Evolutionary conservation across 2,888 invertebrate genomes (phyloP), one percentile per base, ranked within the genome.

Genomic region (Elegia similella): DNA sequence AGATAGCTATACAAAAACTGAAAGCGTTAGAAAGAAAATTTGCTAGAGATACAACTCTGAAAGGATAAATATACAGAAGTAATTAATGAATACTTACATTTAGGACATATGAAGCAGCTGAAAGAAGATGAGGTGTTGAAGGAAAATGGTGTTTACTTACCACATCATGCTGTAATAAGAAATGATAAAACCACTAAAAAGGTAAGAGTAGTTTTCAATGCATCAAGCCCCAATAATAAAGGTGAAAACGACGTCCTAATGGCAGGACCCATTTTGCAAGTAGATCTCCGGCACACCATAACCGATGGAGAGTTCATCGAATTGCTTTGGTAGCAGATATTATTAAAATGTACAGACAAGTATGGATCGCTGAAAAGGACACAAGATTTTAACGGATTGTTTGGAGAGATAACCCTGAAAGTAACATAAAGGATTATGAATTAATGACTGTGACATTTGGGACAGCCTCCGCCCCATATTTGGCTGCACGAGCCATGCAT

Each of bases 321-420:
- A 53, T 61, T 7, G 29, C 47, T 12, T 38, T 72, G 8, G 65
- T 66, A 1, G 63, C 65, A 1, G 70, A 67, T 55, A 60, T 70
- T 7, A 52, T 62, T 12, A 68, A 75, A 60, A 75, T 75, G 69
- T 75, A 69, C 52, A 59, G 72, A 0, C 64, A 65, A 53, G 62
- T 71, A 7, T 42, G 44, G 12, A 59, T 72, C 6, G 17, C 47
- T 10, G 59, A 62, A 7, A 56, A 64, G 8, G 62, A 75, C 43
- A 16, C 56, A 13, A 44, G 29, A 30, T 44, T 43, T 15, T 42
- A 58, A 29, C 23, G 58, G 2, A 58, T 48, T 13, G 13, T 66
- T 1, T 63, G 65, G 63, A 52, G 62, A 16, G 54, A 58, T 13
- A 17, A 46, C 30, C 23, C 57, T 1, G 53, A 53, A 7, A 17